Evolutionary conservation across 2,113 vertebrate species (phyloP).

Genomic region (Caranx ignobilis): DNA sequence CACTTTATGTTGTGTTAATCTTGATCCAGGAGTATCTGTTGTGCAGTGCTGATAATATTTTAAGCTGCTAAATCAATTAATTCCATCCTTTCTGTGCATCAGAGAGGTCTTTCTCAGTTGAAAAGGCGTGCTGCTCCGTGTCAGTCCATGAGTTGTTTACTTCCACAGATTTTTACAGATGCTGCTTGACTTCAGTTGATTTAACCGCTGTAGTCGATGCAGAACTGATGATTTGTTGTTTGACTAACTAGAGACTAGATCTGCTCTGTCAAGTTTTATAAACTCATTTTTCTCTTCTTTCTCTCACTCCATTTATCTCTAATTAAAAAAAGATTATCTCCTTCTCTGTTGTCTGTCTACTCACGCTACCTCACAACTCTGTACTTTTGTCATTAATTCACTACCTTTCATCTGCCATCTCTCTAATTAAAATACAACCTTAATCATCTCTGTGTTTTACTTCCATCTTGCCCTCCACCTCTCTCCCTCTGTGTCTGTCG

Average conservation of each 20-base stretch:
- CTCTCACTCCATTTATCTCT: conserved; percentile 61
- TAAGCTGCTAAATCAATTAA: conserved; percentile 45
- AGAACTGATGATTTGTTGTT: conserved; percentile 52
- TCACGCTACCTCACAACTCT: conserved; percentile 61
- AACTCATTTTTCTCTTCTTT: conserved; percentile 36
- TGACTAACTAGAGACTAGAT: conserved; percentile 53
- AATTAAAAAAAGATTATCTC: conserved; percentile 75
- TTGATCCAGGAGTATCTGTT: conserved; percentile 8
- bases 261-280: conserved; percentile 59
- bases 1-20: conserved; percentile 4
- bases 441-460: conserved; percentile 67
- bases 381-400: conserved; percentile 69
- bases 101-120: conserved; percentile 24
- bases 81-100: conserved; percentile 19
- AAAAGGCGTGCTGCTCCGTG: conserved; percentile 31
- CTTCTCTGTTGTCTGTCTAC: conserved; percentile 64
- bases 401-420: conserved; percentile 67
- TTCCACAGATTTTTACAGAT: conserved; percentile 55
- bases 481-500: conserved; percentile 25
- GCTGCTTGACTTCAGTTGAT: conserved; percentile 54
- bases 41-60: conserved; percentile 35
- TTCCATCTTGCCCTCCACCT: conserved; percentile 47
- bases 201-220: conserved; percentile 38
- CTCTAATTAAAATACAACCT: conserved; percentile 74
- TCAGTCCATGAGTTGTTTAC: conserved; percentile 50